Percentiles rank a stretch among this genome's conserved stretches.
These are phyloP conservation scores for Mayetiola destructor DNA, from an alignment of 2,888 invertebrate genomes.

Conservation along the genomic window DNA sequence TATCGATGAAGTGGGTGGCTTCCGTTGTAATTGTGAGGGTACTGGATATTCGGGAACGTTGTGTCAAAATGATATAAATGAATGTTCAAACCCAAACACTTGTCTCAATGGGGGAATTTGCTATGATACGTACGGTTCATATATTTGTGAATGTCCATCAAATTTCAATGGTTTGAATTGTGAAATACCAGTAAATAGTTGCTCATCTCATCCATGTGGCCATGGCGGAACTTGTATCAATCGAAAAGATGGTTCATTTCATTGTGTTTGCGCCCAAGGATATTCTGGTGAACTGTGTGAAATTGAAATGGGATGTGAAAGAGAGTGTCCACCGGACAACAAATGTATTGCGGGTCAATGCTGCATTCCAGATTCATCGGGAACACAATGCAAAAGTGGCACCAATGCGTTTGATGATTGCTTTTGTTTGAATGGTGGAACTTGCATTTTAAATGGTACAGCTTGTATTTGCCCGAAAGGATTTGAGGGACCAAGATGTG, in stretches of 20 bases:
- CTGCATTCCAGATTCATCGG: conserved; percentile 34
- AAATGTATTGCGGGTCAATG: conserved; percentile 46
- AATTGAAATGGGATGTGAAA: conserved; percentile 26
- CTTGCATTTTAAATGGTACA: conserved; percentile 31
- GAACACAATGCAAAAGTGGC: conserved; percentile 22
- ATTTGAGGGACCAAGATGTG: conserved; percentile 32
- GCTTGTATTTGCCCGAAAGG: conserved; percentile 32
- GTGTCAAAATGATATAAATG: conserved; percentile 68
- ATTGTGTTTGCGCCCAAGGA: conserved; percentile 56
- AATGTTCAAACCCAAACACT: conserved; percentile 50
- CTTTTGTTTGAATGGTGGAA: conserved; percentile 33
- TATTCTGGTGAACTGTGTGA: conserved; percentile 36
- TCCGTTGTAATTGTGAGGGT: conserved; percentile 59
- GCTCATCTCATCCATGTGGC: conserved; percentile 54
- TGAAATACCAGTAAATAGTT: conserved; percentile 44
- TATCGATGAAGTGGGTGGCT: conserved; percentile 56
- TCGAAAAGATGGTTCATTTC: conserved; percentile 41
- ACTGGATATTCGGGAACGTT: conserved; percentile 60
- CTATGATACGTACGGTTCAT: conserved; percentile 70
- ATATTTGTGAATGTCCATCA: conserved; percentile 56
- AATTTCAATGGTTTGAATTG: conserved; percentile 73
- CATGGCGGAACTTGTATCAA: conserved; percentile 59
- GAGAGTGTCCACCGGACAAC: conserved; percentile 47
- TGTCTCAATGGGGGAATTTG: conserved; percentile 61
- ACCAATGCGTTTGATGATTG: conserved; percentile 25